Conservation (phyloP, 2,888 invertebrate genomes). For the Caenorhabditis sp. region DNA sequence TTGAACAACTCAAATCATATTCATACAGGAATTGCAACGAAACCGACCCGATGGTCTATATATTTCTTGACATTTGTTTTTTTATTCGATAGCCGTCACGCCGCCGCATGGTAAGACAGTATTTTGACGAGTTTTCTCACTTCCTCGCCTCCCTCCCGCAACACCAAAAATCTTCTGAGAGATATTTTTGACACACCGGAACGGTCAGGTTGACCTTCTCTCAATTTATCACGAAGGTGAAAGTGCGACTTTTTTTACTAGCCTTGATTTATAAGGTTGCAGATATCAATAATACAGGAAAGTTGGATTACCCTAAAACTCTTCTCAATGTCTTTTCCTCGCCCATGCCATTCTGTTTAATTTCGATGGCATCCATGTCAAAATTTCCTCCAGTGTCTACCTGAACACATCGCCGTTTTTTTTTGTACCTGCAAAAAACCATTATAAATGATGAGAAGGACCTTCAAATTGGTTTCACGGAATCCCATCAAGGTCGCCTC, state of each 20-base stretch:
- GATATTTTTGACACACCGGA: conserved; percentile 6
- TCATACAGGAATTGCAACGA: not conserved
- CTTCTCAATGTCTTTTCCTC: not conserved
- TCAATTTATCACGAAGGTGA: not conserved
- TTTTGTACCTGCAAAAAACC: conserved; percentile 14
- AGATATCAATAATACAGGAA: too few relatives aligned
- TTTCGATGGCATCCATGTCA: conserved; percentile 21
- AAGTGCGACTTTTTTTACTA: not conserved
- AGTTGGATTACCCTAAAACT: not conserved
- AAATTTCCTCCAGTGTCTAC: not conserved
- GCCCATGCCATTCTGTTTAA: not conserved
- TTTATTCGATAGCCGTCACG: conserved; percentile 26
- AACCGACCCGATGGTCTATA: conserved; percentile 29
- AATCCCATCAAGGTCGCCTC: conserved; percentile 28
- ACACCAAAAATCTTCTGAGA: conserved; percentile 21
- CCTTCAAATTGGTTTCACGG: conserved; percentile 46
- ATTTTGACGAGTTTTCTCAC: conserved; percentile 38
- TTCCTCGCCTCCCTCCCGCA: not conserved
- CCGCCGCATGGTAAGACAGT: conserved; percentile 18
- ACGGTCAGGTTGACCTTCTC: not conserved
- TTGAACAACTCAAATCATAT: not conserved
- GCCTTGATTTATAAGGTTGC: too few relatives aligned
- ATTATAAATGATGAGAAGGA: conserved; percentile 48
- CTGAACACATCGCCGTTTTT: conserved; percentile 4
- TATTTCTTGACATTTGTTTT: conserved; percentile 22